These are phyloP conservation scores for Mormyrus iriodes DNA, from an alignment of 2,113 vertebrate genomes.

Conservation along the genomic window DNA sequence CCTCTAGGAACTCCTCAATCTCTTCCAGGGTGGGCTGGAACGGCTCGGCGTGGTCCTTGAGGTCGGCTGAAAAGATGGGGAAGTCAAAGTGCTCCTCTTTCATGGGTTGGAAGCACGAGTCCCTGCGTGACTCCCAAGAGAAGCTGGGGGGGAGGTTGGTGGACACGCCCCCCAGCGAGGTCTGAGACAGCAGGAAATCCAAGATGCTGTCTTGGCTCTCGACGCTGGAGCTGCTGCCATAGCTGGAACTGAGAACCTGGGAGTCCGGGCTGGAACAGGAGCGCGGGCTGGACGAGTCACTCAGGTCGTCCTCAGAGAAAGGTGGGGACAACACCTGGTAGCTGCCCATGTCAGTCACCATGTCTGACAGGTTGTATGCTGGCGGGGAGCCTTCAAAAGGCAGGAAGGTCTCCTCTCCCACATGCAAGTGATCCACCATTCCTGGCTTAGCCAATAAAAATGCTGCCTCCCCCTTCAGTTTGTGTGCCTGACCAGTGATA, in stretches of 20 bases:
- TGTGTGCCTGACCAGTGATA: constrained; percentile 18
- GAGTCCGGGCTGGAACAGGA: constrained; percentile 88
- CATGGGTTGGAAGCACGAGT: constrained; percentile 46
- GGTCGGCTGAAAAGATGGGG: constrained; percentile 63
- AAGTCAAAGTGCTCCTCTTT: constrained; percentile 79
- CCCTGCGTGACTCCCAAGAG: constrained; percentile 69
- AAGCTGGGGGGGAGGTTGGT: constrained; percentile 43
- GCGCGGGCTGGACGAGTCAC: constrained; percentile 80
- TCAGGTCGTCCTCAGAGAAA: constrained; percentile 80
- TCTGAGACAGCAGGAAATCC: constrained; percentile 82
- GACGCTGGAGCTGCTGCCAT: constrained; percentile 60
- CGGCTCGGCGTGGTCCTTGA: constrained; percentile 65
- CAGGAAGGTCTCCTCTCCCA: constrained; percentile 68
- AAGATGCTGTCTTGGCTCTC: constrained; percentile 83
- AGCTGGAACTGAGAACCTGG: constrained; percentile 79
- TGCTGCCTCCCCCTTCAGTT: constrained; percentile 10
- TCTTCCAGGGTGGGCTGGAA: constrained; percentile 92
- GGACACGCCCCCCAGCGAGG: constrained; percentile 64
- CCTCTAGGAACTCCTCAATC: constrained; percentile 91
- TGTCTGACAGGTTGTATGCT: constrained; percentile 63
- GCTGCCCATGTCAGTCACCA: constrained; percentile 65
- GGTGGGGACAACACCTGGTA: constrained; percentile 83
- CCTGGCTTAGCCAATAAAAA: constrained; percentile 48
- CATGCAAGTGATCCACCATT: constrained; percentile 85
- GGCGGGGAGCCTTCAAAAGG: constrained; percentile 55